phyloP scores from a whole-genome alignment of 1,140 invertebrate species.

The Drosophila lacertosa region DNA sequence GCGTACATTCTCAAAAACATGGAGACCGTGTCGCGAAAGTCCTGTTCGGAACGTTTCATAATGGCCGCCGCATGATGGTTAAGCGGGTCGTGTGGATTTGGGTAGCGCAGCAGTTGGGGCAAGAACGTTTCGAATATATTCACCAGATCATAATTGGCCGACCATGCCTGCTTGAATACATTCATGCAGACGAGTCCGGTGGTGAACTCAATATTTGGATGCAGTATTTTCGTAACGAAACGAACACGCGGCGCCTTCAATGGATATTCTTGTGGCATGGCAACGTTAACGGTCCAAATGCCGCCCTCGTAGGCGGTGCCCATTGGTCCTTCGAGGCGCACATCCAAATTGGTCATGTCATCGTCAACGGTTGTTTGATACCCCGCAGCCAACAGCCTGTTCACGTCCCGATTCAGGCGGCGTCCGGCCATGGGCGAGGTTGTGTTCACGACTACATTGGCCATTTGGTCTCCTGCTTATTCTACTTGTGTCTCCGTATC shows the following conservation, averaged over 20 bases:
- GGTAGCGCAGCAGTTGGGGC: slow-evolving; percentile 98
- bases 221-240: slow-evolving; percentile 99
- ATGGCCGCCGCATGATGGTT: slow-evolving; percentile 99
- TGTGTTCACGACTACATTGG: slow-evolving; percentile 88
- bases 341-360: slow-evolving; percentile 99
- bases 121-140: slow-evolving; percentile 99
- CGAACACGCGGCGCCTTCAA: slow-evolving; percentile 99
- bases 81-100: slow-evolving; percentile 98
- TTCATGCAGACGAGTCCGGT: slow-evolving; percentile 99
- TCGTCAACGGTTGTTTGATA: slow-evolving; percentile 99
- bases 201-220: slow-evolving; percentile 99
- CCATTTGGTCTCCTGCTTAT: slow-evolving; percentile 58
- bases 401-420: slow-evolving; percentile 99
- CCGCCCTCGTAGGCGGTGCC: slow-evolving; percentile 99
- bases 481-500: slow-evolving; percentile 49
- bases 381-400: slow-evolving; percentile 99
- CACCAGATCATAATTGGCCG: slow-evolving; percentile 96
- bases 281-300: slow-evolving; percentile 99
- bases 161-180: slow-evolving; percentile 98
- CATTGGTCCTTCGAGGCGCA: slow-evolving; percentile 99
- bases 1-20: slow-evolving; percentile 99
- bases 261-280: slow-evolving; percentile 99
- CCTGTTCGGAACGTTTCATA: slow-evolving; percentile 99
- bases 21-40: slow-evolving; percentile 98
- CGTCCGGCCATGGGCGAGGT: slow-evolving; percentile 99